Conservation (phyloP, 1,140 invertebrate species). For the Heliothis subflexa region DNA sequence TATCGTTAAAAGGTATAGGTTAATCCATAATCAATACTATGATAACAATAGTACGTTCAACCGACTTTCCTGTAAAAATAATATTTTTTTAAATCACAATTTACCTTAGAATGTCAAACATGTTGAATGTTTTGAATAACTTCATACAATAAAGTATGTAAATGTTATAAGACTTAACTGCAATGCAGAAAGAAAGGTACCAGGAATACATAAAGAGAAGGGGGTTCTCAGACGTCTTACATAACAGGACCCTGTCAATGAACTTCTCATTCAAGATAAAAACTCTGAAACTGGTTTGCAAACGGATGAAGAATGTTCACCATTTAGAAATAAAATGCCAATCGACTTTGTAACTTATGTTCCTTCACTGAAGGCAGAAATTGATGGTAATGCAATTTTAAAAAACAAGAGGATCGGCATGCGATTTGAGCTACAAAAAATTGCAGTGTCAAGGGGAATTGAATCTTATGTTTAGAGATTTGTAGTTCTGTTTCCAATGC, state of each 20-base stretch:
- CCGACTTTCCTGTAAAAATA: too few relatives aligned
- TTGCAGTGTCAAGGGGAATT: constrained; percentile 6
- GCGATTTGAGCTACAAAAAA: background rate
- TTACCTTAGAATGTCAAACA: too few relatives aligned
- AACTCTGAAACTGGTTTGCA: constrained; percentile 37
- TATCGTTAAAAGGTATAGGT: too few relatives aligned
- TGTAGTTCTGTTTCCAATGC: background rate
- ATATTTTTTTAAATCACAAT: too few relatives aligned
- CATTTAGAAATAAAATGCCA: background rate
- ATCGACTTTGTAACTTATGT: constrained; percentile 11
- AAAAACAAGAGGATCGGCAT: constrained; percentile 25
- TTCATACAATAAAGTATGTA: background rate
- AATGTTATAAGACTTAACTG: background rate
- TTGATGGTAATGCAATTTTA: background rate
- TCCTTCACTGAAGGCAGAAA: background rate
- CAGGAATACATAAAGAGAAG: constrained; percentile 1
- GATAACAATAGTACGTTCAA: too few relatives aligned
- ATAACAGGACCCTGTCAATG: constrained; percentile 28
- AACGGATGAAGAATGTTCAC: constrained; percentile 36
- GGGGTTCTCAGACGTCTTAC: background rate
- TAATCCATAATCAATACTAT: too few relatives aligned
- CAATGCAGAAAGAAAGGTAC: constrained; percentile 10
- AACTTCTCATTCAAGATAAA: constrained; percentile 31
- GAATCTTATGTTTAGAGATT: constrained; percentile 1
- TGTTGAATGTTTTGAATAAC: background rate